Percentiles rank a stretch among this genome's conserved stretches.
These are phyloP conservation scores for Potamilus streckersoni DNA, from an alignment of 1,140 invertebrate genomes.

Conservation along the genomic window DNA sequence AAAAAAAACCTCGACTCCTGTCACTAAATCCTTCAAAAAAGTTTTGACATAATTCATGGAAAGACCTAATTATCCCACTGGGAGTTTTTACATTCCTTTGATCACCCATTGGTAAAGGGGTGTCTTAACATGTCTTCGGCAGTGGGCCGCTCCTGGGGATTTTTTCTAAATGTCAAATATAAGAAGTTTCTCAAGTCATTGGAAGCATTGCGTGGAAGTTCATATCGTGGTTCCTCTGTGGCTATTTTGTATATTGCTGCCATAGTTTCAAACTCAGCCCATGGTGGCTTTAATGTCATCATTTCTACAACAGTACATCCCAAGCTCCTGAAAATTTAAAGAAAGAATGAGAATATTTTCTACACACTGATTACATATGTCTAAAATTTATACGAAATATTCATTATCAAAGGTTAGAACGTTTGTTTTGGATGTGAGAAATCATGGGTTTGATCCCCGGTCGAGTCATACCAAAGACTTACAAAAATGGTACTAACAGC, in stretches of 20 bases:
- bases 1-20: no score
- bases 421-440: no score
- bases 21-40: no score
- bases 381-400: not conserved
- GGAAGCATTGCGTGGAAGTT: constrained; percentile 50
- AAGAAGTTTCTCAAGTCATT: constrained; percentile 58
- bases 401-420: not conserved
- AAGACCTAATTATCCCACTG: no score
- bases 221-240: constrained; percentile 61
- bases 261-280: constrained; percentile 64
- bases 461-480: no score
- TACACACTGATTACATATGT: not conserved
- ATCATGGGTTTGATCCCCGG: no score
- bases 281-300: constrained; percentile 64
- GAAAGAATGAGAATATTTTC: not conserved
- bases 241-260: constrained; percentile 68
- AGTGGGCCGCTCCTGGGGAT: constrained; percentile 51
- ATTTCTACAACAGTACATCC: constrained; percentile 68
- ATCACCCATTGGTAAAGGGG: constrained; percentile 49
- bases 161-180: constrained; percentile 52
- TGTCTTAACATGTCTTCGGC: constrained; percentile 60
- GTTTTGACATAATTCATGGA: no score
- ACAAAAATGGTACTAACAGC: no score
- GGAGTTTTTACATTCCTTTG: not conserved
- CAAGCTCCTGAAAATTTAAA: constrained; percentile 60